Conservation (phyloP, 2,113 vertebrate species). For the Loxodonta africana region DNA sequence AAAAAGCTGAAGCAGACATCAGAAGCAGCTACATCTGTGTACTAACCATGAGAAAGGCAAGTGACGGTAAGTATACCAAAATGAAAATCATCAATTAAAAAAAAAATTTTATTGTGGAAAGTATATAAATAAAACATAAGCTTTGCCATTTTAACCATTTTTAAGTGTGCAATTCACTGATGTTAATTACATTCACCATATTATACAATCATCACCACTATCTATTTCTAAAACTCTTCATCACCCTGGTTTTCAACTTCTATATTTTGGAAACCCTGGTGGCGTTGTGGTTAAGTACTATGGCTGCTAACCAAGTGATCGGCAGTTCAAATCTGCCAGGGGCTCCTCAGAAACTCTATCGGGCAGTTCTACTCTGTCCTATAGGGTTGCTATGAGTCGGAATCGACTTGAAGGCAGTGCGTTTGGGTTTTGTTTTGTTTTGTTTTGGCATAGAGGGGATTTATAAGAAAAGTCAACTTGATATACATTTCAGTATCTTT, state of each 20-base stretch:
- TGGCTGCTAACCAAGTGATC: no score
- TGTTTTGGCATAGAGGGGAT: not conserved
- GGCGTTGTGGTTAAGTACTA: no score
- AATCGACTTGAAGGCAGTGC: no score
- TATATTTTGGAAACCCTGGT: not conserved
- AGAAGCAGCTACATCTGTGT: not conserved
- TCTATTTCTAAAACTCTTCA: not conserved
- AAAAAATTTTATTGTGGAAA: not conserved
- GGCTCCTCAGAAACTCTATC: no score
- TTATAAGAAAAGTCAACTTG: slow-evolving; percentile 51
- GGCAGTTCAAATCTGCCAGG: no score
- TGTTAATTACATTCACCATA: not conserved
- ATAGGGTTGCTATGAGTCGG: no score
- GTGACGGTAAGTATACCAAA: not conserved
- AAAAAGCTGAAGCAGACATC: not conserved
- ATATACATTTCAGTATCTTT: not conserved
- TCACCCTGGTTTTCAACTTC: not conserved
- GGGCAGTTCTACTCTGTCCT: no score
- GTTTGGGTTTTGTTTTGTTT: no score
- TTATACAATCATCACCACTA: not conserved
- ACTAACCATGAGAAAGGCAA: not conserved
- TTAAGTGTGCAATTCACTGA: not conserved
- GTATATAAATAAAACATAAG: not conserved
- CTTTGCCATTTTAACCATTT: not conserved
- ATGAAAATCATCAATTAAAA: not conserved